Percentiles rank a stretch among this genome's conserved stretches.
phyloP scores from a whole-genome alignment of 2,797 vertebrate species.

The Sebastes diaconus region DNA sequence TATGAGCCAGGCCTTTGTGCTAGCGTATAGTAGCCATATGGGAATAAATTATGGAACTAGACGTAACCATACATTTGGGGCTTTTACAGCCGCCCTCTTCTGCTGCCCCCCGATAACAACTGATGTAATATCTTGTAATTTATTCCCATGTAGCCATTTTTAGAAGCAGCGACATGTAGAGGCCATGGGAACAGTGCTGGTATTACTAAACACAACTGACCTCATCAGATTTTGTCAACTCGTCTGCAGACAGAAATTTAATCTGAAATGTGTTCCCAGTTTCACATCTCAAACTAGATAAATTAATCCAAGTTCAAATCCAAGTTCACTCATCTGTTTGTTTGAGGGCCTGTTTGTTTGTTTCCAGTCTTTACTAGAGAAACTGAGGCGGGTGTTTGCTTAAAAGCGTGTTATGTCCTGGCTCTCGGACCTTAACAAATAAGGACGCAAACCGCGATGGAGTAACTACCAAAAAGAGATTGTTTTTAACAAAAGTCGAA shows the following conservation, averaged over 20 bases:
- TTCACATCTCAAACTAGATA: background rate
- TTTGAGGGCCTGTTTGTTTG: background rate
- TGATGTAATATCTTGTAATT: background rate
- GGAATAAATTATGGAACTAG: background rate
- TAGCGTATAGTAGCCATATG: background rate
- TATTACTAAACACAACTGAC: constrained; percentile 35
- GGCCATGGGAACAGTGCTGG: constrained; percentile 38
- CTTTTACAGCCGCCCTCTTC: background rate
- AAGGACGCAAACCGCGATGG: too few species aligned
- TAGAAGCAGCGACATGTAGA: constrained; percentile 4
- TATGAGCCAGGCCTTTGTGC: background rate
- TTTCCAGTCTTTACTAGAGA: background rate
- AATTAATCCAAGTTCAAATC: background rate
- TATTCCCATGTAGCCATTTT: constrained; percentile 18
- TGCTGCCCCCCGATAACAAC: background rate
- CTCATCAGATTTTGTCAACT: background rate
- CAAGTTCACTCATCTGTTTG: background rate
- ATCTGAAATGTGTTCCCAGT: background rate
- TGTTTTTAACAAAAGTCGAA: too few species aligned
- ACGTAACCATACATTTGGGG: background rate
- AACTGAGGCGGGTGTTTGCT: too few species aligned
- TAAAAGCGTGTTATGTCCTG: too few species aligned
- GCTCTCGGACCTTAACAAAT: too few species aligned
- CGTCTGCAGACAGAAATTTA: background rate
- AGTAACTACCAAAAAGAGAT: too few species aligned